Evolutionary conservation across 2,797 vertebrate genomes (phyloP).

Genomic region (Scyliorhinus canicula): DNA sequence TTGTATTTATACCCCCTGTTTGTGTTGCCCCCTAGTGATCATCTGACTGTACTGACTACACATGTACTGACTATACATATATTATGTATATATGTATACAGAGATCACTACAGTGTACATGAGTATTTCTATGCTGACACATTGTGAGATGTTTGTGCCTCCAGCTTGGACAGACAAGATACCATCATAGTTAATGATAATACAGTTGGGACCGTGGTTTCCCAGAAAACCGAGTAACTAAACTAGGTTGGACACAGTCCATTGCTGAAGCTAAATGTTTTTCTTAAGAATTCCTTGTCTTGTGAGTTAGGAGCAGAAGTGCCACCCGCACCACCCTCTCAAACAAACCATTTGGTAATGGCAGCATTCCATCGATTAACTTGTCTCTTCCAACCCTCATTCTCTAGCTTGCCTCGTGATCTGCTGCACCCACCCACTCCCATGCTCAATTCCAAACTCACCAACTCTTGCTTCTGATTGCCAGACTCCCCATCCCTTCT

Average conservation of each 20-base stretch:
- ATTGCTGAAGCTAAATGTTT: not conserved
- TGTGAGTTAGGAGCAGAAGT: not conserved
- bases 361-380: not conserved
- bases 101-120: not conserved
- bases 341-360: not conserved
- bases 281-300: not conserved
- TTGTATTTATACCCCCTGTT: too few species aligned
- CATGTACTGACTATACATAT: too few species aligned
- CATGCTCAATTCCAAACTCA: not conserved
- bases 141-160: not conserved
- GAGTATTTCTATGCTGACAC: not conserved
- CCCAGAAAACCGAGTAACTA: not conserved
- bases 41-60: too few species aligned
- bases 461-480: not conserved
- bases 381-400: not conserved
- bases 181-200: not conserved
- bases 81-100: too few species aligned
- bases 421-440: not conserved
- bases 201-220: not conserved
- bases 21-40: too few species aligned
- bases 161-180: not conserved
- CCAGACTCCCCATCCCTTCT: not conserved
- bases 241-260: not conserved
- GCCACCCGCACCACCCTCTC: not conserved
- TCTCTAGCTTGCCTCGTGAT: too few species aligned